Conservation (phyloP, 2,797 vertebrate species). For the Carcharodon carcharias region DNA sequence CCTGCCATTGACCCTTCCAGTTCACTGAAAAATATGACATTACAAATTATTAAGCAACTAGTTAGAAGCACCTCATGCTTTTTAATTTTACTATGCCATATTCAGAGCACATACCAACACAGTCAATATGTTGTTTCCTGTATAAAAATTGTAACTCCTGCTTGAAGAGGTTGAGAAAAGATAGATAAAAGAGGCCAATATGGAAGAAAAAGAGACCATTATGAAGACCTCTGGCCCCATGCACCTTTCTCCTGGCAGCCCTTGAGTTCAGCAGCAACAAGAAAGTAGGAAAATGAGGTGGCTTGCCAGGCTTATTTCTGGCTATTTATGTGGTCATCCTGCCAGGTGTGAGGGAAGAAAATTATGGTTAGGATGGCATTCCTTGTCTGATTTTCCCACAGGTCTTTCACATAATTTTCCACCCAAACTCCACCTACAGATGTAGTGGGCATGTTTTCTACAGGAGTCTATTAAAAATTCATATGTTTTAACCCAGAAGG, state of each 20-base stretch:
- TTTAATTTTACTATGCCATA: background rate
- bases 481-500: background rate
- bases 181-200: background rate
- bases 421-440: no score
- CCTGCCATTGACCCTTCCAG: background rate
- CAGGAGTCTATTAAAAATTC: background rate
- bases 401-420: no score
- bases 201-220: background rate
- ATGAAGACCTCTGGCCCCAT: background rate
- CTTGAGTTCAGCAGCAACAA: background rate
- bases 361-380: background rate
- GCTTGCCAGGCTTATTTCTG: no score
- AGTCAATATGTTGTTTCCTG: background rate
- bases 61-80: background rate
- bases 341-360: background rate
- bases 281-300: background rate
- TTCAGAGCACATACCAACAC: background rate
- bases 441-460: background rate
- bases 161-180: background rate
- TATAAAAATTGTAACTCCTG: background rate
- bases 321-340: background rate
- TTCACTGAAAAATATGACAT: background rate
- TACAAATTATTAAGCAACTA: background rate
- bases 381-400: background rate
- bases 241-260: background rate